Base-by-base conservation (phyloP, 2,113 vertebrate species). In the Oryzias javanicus region DNA sequence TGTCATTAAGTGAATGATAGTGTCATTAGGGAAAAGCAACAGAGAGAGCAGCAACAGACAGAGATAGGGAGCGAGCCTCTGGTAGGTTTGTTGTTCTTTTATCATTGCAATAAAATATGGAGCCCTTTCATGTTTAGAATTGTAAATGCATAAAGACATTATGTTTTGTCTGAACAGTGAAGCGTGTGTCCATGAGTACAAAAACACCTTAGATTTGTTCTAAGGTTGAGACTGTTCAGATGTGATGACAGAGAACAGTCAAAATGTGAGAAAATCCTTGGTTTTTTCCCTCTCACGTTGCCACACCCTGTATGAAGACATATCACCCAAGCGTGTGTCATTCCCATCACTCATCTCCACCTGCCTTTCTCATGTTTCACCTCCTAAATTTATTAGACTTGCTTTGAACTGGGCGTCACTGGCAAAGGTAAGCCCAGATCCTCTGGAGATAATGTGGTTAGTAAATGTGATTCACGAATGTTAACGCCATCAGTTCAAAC, bases 341-440 rank as follows among this genome's bases (percentile, higher is more conserved):
- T 52, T 16, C 4, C 44, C 53, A 75, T 83, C 54, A 29, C 42
- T 86, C 78, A 80, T 70, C 55, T 67, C 24, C 64, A 63, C 64
- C 27, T 57, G 60, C 69, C 68, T 79, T 60, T 18, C 42, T 67
- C 61, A 74, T 52, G 41, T 65, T 13, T 40, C 50, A 45, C 40
- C 29, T 16, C 29, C 35, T 67, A 45, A 70, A 67, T 69, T 73
- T 41, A 67, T 60, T 63, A 19, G 46, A 42, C 47, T 50, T 24
- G 24, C 51, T 24, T 56, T 20, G 47, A 42, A 27, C 52, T 51
- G 29, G 58, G 29, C 17, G 51, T 71, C 40, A 46, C 60, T 53
- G 47, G 29, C 25, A 49, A 68, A 74, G 57, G 25, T 57, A 47
- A 67, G 60, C 54, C 62, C 45, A 53, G 61, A 67, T 25, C 49